Evolutionary conservation across 2,888 invertebrate species (phyloP).

Genomic region (Nomada ruficornis): DNA sequence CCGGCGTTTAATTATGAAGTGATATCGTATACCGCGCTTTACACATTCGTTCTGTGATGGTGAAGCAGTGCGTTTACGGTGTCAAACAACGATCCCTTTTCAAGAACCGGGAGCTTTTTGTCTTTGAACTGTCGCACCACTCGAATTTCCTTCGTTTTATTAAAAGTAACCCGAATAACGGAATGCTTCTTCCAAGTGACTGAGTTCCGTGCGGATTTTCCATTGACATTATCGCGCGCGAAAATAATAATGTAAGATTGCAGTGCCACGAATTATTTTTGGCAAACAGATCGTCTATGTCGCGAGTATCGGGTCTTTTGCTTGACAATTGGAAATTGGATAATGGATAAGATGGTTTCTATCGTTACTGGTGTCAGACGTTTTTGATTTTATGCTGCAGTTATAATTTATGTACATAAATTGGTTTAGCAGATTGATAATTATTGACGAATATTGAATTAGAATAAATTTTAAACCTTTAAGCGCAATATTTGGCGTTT

Average conservation of each 20-base stretch:
- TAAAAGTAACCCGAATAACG: conserved; percentile 16
- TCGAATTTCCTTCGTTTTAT: conserved; percentile 15
- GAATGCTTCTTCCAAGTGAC: too few species aligned
- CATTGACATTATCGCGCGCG: background rate
- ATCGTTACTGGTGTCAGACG: too few species aligned
- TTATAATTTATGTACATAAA: too few species aligned
- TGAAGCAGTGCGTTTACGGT: background rate
- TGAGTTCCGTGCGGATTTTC: background rate
- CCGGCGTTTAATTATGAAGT: conserved; percentile 4
- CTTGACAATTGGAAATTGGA: too few species aligned
- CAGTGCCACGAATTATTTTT: background rate
- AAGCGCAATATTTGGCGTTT: background rate
- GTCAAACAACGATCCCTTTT: background rate
- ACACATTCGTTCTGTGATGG: background rate
- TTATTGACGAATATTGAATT: too few species aligned
- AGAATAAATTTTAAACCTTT: background rate
- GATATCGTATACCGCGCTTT: background rate
- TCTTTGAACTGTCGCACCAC: background rate
- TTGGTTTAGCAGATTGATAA: too few species aligned
- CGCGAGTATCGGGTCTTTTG: too few species aligned
- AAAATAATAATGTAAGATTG: background rate
- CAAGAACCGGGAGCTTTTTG: background rate
- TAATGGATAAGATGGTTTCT: too few species aligned
- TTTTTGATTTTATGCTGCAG: too few species aligned
- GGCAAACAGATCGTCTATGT: background rate